phyloP scores from a whole-genome alignment of 2,113 vertebrate species.

The Talpa occidentalis region DNA sequence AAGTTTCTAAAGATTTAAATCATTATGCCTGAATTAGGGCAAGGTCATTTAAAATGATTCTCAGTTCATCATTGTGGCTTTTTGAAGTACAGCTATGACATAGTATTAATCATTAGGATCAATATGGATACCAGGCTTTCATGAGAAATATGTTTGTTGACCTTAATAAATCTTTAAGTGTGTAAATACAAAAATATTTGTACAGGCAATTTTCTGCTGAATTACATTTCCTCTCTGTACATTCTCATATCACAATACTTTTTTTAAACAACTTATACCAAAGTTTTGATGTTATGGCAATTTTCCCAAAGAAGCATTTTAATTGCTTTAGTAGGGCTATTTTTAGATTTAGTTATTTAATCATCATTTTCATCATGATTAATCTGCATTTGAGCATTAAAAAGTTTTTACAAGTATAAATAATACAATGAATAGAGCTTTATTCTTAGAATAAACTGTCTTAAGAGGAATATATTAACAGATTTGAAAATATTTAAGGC shows the following conservation, averaged over 20 bases:
- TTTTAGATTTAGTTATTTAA: conserved; percentile 43
- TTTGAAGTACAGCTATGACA: conserved; percentile 43
- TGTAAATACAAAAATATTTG: conserved; percentile 67
- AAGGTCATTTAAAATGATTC: conserved; percentile 30
- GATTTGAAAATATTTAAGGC: conserved; percentile 38
- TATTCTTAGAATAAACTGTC: conserved; percentile 26
- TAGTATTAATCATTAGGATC: conserved; percentile 54
- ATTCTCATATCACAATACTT: background rate
- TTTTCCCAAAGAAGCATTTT: conserved; percentile 26
- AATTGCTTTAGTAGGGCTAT: conserved; percentile 50
- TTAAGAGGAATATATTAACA: conserved; percentile 27
- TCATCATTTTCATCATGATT: conserved; percentile 48
- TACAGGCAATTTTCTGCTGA: conserved; percentile 59
- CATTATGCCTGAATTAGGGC: conserved; percentile 46
- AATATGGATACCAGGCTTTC: conserved; percentile 51
- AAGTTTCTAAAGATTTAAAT: conserved; percentile 46
- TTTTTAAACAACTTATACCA: conserved; percentile 37
- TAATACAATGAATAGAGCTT: conserved; percentile 27
- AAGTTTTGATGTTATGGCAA: background rate
- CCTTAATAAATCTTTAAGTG: conserved; percentile 66
- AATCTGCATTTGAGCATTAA: conserved; percentile 47
- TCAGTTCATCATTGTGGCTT: conserved; percentile 46
- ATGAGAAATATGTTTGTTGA: conserved; percentile 62
- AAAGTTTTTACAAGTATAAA: conserved; percentile 21
- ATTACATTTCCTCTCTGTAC: conserved; percentile 55